phyloP scores from a whole-genome alignment of 2,113 vertebrate species.

The Lasiurus cinereus region DNA sequence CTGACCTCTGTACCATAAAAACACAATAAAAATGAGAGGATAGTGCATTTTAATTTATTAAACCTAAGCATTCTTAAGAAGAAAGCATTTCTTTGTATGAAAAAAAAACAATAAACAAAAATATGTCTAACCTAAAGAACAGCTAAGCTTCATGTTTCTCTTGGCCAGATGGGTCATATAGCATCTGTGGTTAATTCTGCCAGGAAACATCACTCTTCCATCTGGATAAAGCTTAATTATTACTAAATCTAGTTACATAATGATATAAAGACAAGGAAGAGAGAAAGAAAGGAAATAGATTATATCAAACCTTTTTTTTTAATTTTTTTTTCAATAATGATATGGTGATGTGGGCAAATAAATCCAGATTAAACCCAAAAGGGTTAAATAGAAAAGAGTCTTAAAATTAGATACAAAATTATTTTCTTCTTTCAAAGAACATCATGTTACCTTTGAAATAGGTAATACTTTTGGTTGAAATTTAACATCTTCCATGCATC shows the following conservation, averaged over 20 bases:
- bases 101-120: rapidly evolving
- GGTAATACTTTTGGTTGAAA: neutral
- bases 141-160: neutral
- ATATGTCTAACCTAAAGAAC: neutral
- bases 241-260: conserved; percentile 43
- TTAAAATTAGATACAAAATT: neutral
- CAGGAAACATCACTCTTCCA: neutral
- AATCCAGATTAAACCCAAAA: neutral
- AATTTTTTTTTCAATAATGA: conserved; percentile 7
- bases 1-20: neutral
- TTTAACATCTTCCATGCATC: neutral
- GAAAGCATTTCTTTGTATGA: neutral
- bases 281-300: neutral
- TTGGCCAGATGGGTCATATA: conserved; percentile 51
- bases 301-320: neutral
- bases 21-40: neutral
- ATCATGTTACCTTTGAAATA: neutral
- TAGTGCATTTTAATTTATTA: neutral
- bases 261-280: neutral
- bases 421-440: conserved; percentile 27
- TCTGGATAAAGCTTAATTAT: conserved; percentile 53
- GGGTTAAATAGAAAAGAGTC: neutral
- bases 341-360: neutral
- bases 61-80: neutral
- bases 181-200: conserved; percentile 56